Percentiles rank a stretch among this genome's conserved stretches.
phyloP scores from a whole-genome alignment of 2,888 invertebrate species.

The Lasioglossum villosulum region DNA sequence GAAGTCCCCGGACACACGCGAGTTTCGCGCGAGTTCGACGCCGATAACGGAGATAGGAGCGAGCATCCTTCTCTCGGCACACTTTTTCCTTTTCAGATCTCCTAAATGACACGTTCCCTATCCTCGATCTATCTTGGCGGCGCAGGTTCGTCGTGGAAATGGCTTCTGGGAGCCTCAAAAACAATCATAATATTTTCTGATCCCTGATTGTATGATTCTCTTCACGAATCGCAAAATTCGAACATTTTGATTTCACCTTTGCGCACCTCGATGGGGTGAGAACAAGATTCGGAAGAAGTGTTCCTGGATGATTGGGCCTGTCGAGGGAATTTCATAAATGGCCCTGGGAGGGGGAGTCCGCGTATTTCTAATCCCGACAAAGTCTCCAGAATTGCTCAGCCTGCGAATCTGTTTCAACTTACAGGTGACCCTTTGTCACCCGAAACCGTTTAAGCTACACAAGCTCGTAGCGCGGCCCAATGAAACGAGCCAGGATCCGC shows the following conservation, averaged over 20 bases:
- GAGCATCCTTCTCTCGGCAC: constrained; percentile 19
- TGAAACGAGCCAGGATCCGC: constrained; percentile 41
- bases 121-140: not conserved
- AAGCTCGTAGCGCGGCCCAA: constrained; percentile 21
- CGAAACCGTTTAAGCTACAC: constrained; percentile 21
- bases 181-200: not conserved
- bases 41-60: constrained; percentile 57
- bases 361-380: not conserved
- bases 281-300: not conserved
- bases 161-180: too few relatives aligned
- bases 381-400: not conserved
- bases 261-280: not conserved
- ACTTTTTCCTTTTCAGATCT: not conserved
- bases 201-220: too few relatives aligned
- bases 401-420: constrained; percentile 4
- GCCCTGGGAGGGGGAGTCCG: not conserved
- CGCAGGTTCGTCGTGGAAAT: not conserved
- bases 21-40: constrained; percentile 43
- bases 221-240: too few relatives aligned
- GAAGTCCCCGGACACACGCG: constrained; percentile 54
- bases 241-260: not conserved
- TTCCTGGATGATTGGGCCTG: not conserved
- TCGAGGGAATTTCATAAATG: not conserved
- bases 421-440: constrained; percentile 23
- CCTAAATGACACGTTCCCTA: not conserved